Percentiles rank a stretch among this genome's conserved stretches.
These are phyloP conservation scores for Heliornis fulica DNA, from an alignment of 2,113 vertebrate genomes.

Conservation along the genomic window DNA sequence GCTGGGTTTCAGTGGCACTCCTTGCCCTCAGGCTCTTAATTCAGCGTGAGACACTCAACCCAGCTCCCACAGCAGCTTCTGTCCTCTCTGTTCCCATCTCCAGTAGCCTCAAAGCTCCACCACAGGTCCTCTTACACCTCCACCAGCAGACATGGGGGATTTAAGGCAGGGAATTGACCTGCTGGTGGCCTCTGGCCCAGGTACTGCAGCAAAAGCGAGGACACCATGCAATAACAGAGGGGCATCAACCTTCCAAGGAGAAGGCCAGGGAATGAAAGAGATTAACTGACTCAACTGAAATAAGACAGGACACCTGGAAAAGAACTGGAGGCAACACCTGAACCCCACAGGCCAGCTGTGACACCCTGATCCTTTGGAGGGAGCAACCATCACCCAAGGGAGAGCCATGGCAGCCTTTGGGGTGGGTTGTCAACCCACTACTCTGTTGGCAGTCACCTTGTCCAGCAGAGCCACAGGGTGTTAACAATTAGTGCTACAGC, in stretches of 20 bases:
- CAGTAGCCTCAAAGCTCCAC: background rate
- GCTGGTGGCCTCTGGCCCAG: too few relatives aligned
- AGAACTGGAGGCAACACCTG: background rate
- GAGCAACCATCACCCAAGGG: background rate
- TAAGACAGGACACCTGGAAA: background rate
- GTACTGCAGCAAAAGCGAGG: background rate
- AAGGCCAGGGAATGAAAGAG: background rate
- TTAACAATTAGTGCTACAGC: background rate
- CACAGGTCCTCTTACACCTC: background rate
- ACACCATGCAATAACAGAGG: accelerated
- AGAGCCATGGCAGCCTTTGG: accelerated
- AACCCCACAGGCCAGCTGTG: background rate
- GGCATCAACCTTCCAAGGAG: background rate
- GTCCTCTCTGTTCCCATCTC: background rate
- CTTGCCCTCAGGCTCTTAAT: accelerated
- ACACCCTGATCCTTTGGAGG: background rate
- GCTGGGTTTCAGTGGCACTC: accelerated
- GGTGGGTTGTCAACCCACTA: accelerated
- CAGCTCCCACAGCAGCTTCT: background rate
- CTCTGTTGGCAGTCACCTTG: background rate
- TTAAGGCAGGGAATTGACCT: background rate
- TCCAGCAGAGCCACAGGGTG: background rate
- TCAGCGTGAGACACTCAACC: accelerated
- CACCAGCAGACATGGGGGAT: background rate
- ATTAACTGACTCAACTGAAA: background rate